Conservation (phyloP, 2,797 vertebrate species). For the Betta splendens region DNA sequence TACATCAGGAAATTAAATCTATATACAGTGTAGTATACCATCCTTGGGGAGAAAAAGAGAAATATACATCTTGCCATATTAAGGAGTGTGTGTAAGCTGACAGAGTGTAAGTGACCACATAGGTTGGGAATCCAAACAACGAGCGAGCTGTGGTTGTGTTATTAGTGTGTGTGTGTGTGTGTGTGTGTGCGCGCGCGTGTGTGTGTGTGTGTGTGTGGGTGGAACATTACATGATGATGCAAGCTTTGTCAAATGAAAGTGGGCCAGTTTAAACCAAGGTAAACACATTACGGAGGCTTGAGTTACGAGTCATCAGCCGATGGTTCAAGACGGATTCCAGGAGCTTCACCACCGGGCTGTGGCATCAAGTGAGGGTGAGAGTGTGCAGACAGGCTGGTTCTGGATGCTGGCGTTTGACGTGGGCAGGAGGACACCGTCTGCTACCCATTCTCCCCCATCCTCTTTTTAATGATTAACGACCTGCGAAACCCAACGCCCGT, state of each 20-base stretch:
- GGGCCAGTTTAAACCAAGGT: slow-evolving; percentile 12
- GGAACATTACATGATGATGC: slow-evolving; percentile 9
- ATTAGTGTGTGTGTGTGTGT: slow-evolving; percentile 1
- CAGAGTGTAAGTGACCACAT: slow-evolving; percentile 8
- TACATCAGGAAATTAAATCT: slow-evolving; percentile 69
- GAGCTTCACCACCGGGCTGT: slow-evolving; percentile 9
- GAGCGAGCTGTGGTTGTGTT: not conserved
- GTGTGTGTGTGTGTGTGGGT: slow-evolving; percentile 3
- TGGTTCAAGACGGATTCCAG: slow-evolving; percentile 7
- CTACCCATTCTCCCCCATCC: slow-evolving; percentile 9
- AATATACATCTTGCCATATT: no score
- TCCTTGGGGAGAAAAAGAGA: slow-evolving; percentile 11
- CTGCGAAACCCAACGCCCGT: slow-evolving; percentile 68
- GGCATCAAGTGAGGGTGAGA: slow-evolving; percentile 1
- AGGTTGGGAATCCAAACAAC: not conserved
- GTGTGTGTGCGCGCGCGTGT: no score
- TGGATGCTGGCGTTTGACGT: slow-evolving; percentile 22
- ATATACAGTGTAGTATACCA: slow-evolving; percentile 43
- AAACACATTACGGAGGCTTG: slow-evolving; percentile 8
- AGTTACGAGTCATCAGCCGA: slow-evolving; percentile 3
- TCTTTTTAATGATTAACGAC: slow-evolving; percentile 76
- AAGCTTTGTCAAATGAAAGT: slow-evolving; percentile 1
- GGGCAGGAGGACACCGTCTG: slow-evolving; percentile 34
- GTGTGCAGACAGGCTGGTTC: slow-evolving; percentile 4
- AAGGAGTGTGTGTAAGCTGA: not conserved